Percentiles rank a stretch among this genome's conserved stretches.
Conservation (phyloP, 2,797 vertebrate species). For the Acropternis orthonyx region DNA sequence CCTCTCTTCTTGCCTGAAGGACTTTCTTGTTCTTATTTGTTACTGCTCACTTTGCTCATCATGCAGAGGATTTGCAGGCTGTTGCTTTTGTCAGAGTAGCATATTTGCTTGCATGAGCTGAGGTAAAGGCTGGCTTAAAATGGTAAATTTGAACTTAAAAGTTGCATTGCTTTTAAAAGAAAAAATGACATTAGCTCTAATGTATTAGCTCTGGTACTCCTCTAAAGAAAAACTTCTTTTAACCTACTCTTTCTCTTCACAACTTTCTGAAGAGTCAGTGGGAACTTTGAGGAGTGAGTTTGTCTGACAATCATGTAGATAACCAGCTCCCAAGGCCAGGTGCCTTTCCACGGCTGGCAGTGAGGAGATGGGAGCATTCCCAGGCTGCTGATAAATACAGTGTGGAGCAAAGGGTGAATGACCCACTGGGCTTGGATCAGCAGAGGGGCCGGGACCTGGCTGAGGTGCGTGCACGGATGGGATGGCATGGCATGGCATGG, state of each 20-base stretch:
- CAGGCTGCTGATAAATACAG: not conserved
- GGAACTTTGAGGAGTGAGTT: not conserved
- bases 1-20: not conserved
- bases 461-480: not conserved
- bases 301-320: not conserved
- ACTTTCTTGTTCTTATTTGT: not conserved
- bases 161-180: not conserved
- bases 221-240: not conserved
- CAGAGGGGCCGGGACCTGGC: not conserved
- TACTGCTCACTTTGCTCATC: not conserved
- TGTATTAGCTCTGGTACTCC: not conserved
- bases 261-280: not conserved
- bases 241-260: not conserved
- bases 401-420: rapidly evolving
- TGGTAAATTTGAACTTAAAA: not conserved
- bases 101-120: not conserved
- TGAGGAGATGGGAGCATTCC: not conserved
- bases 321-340: not conserved
- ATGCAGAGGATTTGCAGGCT: not conserved
- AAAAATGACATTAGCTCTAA: not conserved
- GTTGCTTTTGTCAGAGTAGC: not conserved
- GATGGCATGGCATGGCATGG: not conserved
- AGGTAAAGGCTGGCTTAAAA: not conserved
- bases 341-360: not conserved
- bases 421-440: not conserved